Conservation (phyloP, 2,888 invertebrate species). For the Aleiodes testaceus region DNA sequence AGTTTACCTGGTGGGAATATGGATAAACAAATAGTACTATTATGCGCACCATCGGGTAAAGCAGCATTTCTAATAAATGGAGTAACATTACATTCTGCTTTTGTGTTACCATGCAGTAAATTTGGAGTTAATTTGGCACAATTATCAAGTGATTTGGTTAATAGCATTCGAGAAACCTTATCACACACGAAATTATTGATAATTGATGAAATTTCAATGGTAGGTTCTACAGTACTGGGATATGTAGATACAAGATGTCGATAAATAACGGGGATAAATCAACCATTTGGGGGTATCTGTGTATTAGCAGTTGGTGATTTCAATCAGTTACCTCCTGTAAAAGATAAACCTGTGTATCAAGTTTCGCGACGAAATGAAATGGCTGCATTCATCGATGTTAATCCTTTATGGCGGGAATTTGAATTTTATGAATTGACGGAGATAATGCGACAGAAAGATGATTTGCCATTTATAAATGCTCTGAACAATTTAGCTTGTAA, state of each 20-base stretch:
- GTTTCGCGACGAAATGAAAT: conserved; percentile 23
- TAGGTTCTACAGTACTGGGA: conserved; percentile 54
- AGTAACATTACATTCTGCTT: conserved; percentile 57
- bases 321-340: conserved; percentile 62
- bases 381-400: conserved; percentile 36
- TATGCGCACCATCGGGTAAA: conserved; percentile 56
- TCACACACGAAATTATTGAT: conserved; percentile 56
- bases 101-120: conserved; percentile 50
- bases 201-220: conserved; percentile 66
- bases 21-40: conserved; percentile 51
- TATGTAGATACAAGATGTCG: conserved; percentile 58
- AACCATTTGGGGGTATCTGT: conserved; percentile 62
- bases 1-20: conserved; percentile 46
- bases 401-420: conserved; percentile 55
- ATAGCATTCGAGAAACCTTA: conserved; percentile 51
- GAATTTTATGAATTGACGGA: conserved; percentile 58
- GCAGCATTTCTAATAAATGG: conserved; percentile 57
- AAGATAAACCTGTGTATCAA: conserved; percentile 53
- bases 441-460: conserved; percentile 61
- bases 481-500: conserved; percentile 56
- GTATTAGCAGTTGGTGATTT: conserved; percentile 65
- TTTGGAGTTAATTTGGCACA: conserved; percentile 38
- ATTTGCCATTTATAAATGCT: conserved; percentile 53
- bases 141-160: conserved; percentile 44
- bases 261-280: conserved; percentile 58